Evolutionary conservation across 2,113 vertebrate species (phyloP).

Genomic region (Panthera uncia): DNA sequence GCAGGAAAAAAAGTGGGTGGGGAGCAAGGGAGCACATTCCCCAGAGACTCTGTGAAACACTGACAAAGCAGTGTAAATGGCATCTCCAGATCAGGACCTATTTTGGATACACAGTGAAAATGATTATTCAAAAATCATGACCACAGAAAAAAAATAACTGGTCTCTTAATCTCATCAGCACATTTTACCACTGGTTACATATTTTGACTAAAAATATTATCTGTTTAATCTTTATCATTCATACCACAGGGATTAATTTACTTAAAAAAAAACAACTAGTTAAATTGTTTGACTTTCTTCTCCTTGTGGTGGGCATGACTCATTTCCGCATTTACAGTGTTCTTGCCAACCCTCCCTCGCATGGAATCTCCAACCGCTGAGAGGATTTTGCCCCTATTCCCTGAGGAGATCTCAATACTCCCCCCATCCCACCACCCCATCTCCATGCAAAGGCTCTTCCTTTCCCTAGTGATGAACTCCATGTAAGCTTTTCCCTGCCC

Average conservation of each 20-base stretch:
- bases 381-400: neutral
- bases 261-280: neutral
- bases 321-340: neutral
- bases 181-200: neutral
- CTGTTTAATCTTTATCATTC: neutral
- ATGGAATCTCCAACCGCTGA: neutral
- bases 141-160: neutral
- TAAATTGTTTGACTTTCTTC: neutral
- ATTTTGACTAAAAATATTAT: conserved; percentile 3
- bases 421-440: neutral
- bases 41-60: neutral
- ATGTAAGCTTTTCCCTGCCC: neutral
- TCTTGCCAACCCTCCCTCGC: neutral
- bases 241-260: neutral
- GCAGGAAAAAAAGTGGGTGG: neutral
- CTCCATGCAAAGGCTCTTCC: neutral
- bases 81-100: neutral
- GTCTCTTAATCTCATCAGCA: neutral
- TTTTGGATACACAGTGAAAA: neutral
- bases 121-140: neutral
- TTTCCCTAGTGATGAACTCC: neutral
- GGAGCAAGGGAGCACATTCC: neutral
- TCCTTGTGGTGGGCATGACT: neutral
- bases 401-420: neutral
- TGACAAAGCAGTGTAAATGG: neutral